Evolutionary conservation across 2,888 invertebrate genomes (phyloP).

Genomic region (Crepidodera aurea): DNA sequence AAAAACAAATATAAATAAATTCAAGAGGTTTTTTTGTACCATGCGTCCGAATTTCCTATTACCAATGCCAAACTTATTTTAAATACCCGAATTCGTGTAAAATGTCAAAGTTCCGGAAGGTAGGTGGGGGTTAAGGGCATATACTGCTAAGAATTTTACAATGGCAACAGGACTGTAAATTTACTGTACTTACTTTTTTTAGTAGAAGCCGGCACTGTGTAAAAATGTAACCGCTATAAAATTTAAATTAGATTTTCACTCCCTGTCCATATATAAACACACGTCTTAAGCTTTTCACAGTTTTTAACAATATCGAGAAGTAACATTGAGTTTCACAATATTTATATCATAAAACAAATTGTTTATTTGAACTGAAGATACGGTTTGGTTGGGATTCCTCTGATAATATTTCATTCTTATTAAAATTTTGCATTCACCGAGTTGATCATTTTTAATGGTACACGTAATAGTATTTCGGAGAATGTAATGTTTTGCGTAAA

Average conservation of each 20-base stretch:
- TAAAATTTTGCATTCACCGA: neutral
- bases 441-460: neutral
- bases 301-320: neutral
- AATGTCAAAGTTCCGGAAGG: too few species aligned
- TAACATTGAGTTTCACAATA: constrained; percentile 1
- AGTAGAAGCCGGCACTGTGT: neutral
- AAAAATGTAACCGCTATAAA: neutral
- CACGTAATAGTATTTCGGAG: neutral
- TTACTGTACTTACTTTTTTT: neutral
- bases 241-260: neutral
- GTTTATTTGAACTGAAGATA: constrained; percentile 14
- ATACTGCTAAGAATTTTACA: too few species aligned
- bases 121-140: too few species aligned
- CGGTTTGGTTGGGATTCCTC: neutral
- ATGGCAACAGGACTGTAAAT: too few species aligned
- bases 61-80: too few species aligned
- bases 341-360: constrained; percentile 9
- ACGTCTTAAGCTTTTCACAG: neutral
- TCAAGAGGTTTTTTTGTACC: too few species aligned
- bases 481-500: neutral
- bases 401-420: neutral
- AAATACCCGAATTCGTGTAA: too few species aligned
- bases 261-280: neutral
- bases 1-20: too few species aligned
- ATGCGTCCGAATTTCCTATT: too few species aligned